Base-by-base conservation (phyloP, 2,888 invertebrate genomes). In the Odontocerum albicorne region DNA sequence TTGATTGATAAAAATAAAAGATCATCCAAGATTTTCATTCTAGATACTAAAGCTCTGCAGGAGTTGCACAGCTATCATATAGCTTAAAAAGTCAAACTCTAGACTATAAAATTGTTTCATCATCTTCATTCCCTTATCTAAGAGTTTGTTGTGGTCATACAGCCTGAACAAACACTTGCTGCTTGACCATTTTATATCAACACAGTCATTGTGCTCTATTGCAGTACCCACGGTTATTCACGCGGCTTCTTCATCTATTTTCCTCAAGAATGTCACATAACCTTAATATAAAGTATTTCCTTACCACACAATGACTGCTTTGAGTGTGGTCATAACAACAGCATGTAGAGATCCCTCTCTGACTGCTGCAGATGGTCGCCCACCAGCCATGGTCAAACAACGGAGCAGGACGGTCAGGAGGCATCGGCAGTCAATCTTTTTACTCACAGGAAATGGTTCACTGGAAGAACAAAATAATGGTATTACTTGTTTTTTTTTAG, bases 391-490 rank as follows among this genome's bases (percentile, higher is more conserved):
- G 6, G 63, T 60, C n/a, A 68, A 53, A 13, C 69, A 68, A 31
- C 67, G 63, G 4, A 61, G 55, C 16, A 70, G 62, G 1, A 70
- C 27, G 42, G 65, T 64, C 2, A 70, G 42, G 13, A 70, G 62
- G 43, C 65, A 63, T 40, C 64, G 65, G 3, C 66, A 62, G 46
- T 63, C 50, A 4, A 70, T 61, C 0, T 62, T 55, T 44, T 70
- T 70, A 3, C 66, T 35, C 1, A 65, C 66, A 4, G 70, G 66
- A 59, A 65, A 70, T 0, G 70, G 67, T 35, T 69, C 65, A 2
- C 60, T 59, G 27, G 21, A 47, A 60, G n/a, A 27, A 4, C n/a
- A 32, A 12, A 32, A n/a, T 12, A 4, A 4, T 3, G 32, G 13
- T 32, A 32, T 2, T 2, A 12, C 10, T n/a, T n/a, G n/a, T n/a